phyloP scores from a whole-genome alignment of 2,797 vertebrate species.

The Lemur catta region DNA sequence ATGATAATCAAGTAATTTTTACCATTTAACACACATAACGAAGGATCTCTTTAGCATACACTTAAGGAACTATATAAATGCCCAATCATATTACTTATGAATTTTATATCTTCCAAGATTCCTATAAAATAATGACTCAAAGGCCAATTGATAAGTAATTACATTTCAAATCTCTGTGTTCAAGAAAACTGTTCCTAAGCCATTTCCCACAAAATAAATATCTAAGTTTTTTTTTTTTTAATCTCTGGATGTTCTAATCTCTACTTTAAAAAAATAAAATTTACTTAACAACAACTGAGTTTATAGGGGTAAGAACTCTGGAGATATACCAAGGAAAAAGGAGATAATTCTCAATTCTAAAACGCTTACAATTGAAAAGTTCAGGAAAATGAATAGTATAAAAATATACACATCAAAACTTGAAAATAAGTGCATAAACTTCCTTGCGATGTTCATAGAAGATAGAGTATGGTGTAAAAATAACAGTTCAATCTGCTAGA shows the following conservation, averaged over 20 bases:
- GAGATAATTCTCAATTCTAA: neutral
- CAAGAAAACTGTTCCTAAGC: neutral
- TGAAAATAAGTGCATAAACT: neutral
- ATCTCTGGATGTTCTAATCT: neutral
- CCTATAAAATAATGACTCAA: neutral
- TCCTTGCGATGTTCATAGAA: neutral
- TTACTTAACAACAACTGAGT: neutral
- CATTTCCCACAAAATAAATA: neutral
- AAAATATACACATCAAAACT: neutral
- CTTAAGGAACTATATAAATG: neutral
- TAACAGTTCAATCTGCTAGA: neutral
- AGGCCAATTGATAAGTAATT: neutral
- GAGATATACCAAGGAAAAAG: neutral
- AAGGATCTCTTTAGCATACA: neutral
- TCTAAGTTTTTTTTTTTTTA: neutral
- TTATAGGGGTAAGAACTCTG: neutral
- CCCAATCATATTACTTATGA: neutral
- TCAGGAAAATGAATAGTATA: neutral
- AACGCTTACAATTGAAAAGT: neutral
- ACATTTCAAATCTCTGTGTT: neutral
- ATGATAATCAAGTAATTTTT: neutral
- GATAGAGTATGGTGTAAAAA: neutral
- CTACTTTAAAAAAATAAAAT: neutral
- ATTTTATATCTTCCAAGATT: slow-evolving; percentile 26
- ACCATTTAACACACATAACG: neutral